Conservation (phyloP, 2,888 invertebrate species). For the Thecocarcelia acutangulata region DNA sequence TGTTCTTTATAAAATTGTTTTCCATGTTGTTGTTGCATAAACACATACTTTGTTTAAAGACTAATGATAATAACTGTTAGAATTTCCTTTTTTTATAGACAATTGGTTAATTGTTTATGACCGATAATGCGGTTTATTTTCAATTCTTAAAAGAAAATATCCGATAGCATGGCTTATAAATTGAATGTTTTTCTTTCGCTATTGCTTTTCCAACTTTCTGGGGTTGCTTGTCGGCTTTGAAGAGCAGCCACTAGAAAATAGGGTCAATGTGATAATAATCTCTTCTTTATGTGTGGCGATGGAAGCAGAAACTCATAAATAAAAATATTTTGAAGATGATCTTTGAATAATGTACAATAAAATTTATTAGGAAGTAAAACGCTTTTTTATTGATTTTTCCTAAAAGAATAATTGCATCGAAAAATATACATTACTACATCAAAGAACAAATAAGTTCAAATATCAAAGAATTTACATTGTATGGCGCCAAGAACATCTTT, state of each 20-base stretch:
- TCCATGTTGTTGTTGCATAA: constrained; percentile 31
- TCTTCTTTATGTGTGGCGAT: constrained; percentile 2
- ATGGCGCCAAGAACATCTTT: too few species aligned
- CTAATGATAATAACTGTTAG: constrained; percentile 19
- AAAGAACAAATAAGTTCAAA: too few species aligned
- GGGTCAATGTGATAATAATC: constrained; percentile 51
- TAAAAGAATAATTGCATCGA: background rate
- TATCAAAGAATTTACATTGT: too few species aligned
- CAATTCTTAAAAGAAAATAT: constrained; percentile 23
- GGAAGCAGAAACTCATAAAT: constrained; percentile 7
- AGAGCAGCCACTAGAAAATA: constrained; percentile 33
- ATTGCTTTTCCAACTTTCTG: constrained; percentile 8
- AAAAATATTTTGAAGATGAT: background rate
- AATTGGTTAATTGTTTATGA: constrained; percentile 57
- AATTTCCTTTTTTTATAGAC: constrained; percentile 8
- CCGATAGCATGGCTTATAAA: constrained; percentile 1
- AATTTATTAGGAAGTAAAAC: too few species aligned
- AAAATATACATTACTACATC: too few species aligned
- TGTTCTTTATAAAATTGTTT: constrained; percentile 11
- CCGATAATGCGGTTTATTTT: constrained; percentile 25
- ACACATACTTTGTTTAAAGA: constrained; percentile 27
- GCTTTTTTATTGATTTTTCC: background rate
- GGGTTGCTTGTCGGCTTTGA: constrained; percentile 12
- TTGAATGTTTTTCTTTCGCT: constrained; percentile 11
- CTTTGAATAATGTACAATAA: too few species aligned